phyloP scores from a whole-genome alignment of 2,797 vertebrate species.

The Amblyraja radiata region DNA sequence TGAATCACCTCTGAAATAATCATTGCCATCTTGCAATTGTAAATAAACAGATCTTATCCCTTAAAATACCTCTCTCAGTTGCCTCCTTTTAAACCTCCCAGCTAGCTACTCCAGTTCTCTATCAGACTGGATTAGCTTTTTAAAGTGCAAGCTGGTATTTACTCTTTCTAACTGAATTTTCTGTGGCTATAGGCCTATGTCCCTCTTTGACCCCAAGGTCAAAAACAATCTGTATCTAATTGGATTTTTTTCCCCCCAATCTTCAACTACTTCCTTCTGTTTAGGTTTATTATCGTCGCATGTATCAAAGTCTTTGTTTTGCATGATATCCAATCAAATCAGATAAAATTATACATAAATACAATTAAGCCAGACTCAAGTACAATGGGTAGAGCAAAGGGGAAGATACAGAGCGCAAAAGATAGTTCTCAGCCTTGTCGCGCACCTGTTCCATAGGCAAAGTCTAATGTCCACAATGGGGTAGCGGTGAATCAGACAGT shows the following conservation, averaged over 20 bases:
- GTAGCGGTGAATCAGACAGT: too few species aligned
- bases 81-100: not conserved
- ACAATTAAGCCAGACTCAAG: too few species aligned
- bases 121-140: not conserved
- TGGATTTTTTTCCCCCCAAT: not conserved
- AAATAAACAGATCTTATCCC: not conserved
- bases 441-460: too few species aligned
- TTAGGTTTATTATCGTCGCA: too few species aligned
- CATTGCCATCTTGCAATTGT: not conserved
- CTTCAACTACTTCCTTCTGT: not conserved
- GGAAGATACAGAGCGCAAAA: too few species aligned
- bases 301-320: too few species aligned
- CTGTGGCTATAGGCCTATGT: not conserved
- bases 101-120: not conserved
- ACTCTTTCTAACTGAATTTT: not conserved
- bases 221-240: too few species aligned
- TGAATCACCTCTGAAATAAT: not conserved
- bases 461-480: too few species aligned
- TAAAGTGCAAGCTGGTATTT: not conserved
- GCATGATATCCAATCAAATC: too few species aligned
- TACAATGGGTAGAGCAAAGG: too few species aligned
- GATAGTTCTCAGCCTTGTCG: too few species aligned
- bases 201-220: not conserved
- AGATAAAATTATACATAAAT: too few species aligned
- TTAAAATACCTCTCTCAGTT: not conserved